Percentiles rank a stretch among this genome's conserved stretches.
These are phyloP conservation scores for Globodera ellingtonae DNA, from an alignment of 1,140 invertebrate species.

Conservation along the genomic window DNA sequence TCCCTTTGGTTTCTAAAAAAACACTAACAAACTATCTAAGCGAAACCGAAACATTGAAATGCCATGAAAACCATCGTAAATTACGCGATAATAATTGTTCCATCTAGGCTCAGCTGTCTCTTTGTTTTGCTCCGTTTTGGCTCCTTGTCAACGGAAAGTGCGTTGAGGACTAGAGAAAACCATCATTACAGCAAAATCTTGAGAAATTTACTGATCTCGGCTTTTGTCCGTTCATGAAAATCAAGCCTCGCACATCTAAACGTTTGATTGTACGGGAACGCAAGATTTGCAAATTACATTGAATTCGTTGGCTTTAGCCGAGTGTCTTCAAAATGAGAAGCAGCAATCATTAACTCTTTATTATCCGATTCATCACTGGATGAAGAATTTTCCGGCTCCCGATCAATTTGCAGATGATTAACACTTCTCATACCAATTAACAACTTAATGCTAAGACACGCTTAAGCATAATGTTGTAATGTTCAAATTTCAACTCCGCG, in stretches of 20 bases:
- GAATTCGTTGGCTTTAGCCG: background rate
- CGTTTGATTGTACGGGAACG: background rate
- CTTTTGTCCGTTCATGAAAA: conserved; percentile 12
- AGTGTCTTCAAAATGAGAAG: background rate
- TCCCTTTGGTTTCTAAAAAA: too few relatives aligned
- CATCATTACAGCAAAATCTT: too few relatives aligned
- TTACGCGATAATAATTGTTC: conserved; percentile 23
- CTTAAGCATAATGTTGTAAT: too few relatives aligned
- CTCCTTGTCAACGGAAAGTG: conserved; percentile 36
- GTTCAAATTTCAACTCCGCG: too few relatives aligned
- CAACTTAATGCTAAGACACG: too few relatives aligned
- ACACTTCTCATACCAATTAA: background rate
- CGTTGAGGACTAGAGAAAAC: conserved; percentile 27
- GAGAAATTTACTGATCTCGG: conserved; percentile 10
- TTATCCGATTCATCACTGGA: background rate
- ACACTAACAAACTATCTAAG: too few relatives aligned
- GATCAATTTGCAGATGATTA: conserved; percentile 16
- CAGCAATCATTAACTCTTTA: background rate
- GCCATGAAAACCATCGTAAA: background rate
- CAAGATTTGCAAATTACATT: conserved; percentile 5
- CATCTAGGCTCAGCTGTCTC: conserved; percentile 16
- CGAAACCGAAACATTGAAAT: too few relatives aligned
- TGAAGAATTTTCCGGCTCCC: conserved; percentile 7
- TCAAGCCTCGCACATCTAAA: conserved; percentile 19
- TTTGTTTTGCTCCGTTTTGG: conserved; percentile 34